These are phyloP conservation scores for Ormyrus nitidulus DNA, from an alignment of 2,888 invertebrate genomes.

Conservation along the genomic window DNA sequence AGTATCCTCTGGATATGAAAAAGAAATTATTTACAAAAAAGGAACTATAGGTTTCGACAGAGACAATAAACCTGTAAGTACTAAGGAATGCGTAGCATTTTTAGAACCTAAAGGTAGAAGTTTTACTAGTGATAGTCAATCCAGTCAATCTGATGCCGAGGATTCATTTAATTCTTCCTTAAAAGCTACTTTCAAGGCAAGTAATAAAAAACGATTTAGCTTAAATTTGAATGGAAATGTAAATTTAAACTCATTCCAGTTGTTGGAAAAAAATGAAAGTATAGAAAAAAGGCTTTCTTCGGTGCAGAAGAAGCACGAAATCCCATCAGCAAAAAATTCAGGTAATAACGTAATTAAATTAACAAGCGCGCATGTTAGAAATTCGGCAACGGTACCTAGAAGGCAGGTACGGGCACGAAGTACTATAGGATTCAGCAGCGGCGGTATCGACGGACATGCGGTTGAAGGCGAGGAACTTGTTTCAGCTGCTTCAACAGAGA, in stretches of 20 bases:
- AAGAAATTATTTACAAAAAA: conserved; percentile 28
- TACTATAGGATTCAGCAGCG: conserved; percentile 42
- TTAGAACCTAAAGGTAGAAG: conserved; percentile 10
- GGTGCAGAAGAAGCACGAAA: not conserved
- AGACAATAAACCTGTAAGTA: conserved; percentile 13
- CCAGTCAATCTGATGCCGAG: conserved; percentile 37
- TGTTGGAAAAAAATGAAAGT: conserved; percentile 23
- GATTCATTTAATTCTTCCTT: not conserved
- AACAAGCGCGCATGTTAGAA: not conserved
- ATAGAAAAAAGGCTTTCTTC: conserved; percentile 12
- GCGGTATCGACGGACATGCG: conserved; percentile 10
- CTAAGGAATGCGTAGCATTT: conserved; percentile 1
- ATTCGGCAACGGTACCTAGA: not conserved
- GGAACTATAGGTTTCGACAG: conserved; percentile 21
- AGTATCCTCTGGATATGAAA: not conserved
- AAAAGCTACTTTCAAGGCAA: not conserved
- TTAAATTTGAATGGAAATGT: conserved; percentile 37
- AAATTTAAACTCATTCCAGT: conserved; percentile 27
- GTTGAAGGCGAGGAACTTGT: conserved; percentile 30
- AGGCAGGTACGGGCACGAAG: conserved; percentile 8
- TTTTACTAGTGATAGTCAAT: conserved; percentile 45
- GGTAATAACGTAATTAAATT: not conserved
- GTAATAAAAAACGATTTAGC: conserved; percentile 41
- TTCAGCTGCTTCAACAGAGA: conserved; percentile 33
- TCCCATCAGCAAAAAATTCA: not conserved